These are phyloP conservation scores for Struthidea cinerea DNA, from an alignment of 2,113 vertebrate genomes.

Conservation along the genomic window DNA sequence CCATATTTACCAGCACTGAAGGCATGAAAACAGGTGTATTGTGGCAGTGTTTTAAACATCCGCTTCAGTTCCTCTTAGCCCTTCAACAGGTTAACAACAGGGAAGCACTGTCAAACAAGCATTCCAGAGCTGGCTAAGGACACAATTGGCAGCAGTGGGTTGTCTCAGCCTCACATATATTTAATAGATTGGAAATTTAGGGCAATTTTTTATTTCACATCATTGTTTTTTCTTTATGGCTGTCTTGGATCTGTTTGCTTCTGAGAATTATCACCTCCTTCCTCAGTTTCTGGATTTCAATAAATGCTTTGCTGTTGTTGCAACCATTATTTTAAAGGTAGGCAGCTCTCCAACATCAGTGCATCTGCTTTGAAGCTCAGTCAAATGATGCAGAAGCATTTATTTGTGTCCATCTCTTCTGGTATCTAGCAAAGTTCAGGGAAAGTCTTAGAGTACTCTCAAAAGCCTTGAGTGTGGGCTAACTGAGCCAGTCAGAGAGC, in stretches of 20 bases:
- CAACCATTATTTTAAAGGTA: neutral
- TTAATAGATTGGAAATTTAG: neutral
- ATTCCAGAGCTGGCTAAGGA: neutral
- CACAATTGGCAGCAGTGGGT: fast-evolving
- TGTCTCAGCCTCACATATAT: neutral
- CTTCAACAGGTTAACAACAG: neutral
- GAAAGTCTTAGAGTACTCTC: neutral
- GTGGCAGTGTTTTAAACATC: neutral
- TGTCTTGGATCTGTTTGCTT: neutral
- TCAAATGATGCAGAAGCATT: neutral
- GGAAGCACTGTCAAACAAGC: neutral
- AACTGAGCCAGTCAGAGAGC: neutral
- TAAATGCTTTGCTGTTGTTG: neutral
- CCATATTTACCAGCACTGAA: neutral
- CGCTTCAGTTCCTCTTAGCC: neutral
- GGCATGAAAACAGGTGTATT: neutral
- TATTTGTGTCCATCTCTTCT: neutral
- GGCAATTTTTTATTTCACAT: neutral
- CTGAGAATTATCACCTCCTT: neutral
- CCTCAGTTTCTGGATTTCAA: neutral
- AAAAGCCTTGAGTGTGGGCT: neutral
- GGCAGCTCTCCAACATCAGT: neutral
- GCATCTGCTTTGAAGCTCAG: neutral
- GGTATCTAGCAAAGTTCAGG: neutral
- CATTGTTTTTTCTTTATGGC: neutral